Conservation (phyloP, 2,797 vertebrate genomes). For the Nothura maculosa region DNA sequence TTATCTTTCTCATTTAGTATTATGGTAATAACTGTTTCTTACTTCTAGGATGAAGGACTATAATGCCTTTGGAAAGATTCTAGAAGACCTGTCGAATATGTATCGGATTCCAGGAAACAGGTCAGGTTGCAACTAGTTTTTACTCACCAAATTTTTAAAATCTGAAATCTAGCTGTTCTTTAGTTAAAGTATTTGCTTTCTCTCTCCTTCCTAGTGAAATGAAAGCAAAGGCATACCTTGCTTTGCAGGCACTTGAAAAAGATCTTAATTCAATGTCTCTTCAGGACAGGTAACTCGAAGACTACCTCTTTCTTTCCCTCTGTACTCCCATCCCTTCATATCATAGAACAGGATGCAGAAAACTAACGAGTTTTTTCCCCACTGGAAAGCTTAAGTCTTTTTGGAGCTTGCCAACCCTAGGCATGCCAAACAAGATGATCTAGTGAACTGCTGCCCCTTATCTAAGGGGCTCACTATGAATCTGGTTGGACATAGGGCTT, state of each 20-base stretch:
- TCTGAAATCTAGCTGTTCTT: neutral
- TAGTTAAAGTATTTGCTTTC: neutral
- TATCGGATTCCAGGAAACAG: slow-evolving; percentile 87
- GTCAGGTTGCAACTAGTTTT: slow-evolving; percentile 80
- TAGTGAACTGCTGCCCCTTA: neutral
- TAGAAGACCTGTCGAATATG: slow-evolving; percentile 81
- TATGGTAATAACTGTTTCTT: neutral
- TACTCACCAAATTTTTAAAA: neutral
- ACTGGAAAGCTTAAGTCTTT: neutral
- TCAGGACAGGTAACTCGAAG: slow-evolving; percentile 78
- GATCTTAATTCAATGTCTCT: slow-evolving; percentile 85
- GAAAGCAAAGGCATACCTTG: slow-evolving; percentile 84
- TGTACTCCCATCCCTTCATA: neutral
- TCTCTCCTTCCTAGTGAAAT: slow-evolving; percentile 74
- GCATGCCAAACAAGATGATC: fast-evolving
- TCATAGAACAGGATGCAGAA: neutral
- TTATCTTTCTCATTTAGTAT: neutral
- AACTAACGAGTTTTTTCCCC: neutral
- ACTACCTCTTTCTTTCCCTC: neutral
- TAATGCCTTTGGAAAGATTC: slow-evolving; percentile 82
- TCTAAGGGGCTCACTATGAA: neutral
- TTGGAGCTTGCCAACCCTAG: neutral
- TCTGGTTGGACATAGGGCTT: neutral
- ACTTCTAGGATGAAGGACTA: slow-evolving; percentile 83
- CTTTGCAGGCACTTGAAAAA: slow-evolving; percentile 83